These are phyloP conservation scores for Lithophane leautieri DNA, from an alignment of 2,888 invertebrate genomes.

Conservation along the genomic window DNA sequence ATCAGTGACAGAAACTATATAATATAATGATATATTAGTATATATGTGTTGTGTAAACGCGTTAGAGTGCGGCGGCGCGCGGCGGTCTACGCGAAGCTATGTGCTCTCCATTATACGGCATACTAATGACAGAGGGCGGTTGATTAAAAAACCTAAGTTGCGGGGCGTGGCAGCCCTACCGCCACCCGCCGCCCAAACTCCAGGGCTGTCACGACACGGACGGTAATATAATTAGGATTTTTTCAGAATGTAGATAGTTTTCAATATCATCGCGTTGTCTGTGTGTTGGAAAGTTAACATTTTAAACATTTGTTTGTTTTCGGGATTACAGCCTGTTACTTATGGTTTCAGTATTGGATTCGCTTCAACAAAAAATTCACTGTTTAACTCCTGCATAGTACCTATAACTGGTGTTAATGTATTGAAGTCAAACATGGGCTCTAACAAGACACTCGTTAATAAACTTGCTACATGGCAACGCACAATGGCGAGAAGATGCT, in stretches of 20 bases:
- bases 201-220: constrained; percentile 64
- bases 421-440: not conserved
- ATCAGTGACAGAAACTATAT: constrained; percentile 33
- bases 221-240: constrained; percentile 40
- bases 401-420: not conserved
- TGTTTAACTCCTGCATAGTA: not conserved
- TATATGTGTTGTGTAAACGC: constrained; percentile 57
- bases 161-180: constrained; percentile 78
- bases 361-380: not conserved
- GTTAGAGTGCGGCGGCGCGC: constrained; percentile 50
- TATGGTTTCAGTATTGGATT: not conserved
- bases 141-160: constrained; percentile 89
- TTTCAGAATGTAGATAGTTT: not conserved
- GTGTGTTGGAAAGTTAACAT: not conserved
- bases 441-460: not conserved
- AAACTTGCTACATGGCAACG: not conserved
- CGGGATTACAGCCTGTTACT: not conserved
- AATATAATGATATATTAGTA: constrained; percentile 35
- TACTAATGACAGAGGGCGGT: constrained; percentile 88
- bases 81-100: constrained; percentile 45
- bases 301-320: not conserved
- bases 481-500: not conserved
- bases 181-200: constrained; percentile 62
- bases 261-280: not conserved
- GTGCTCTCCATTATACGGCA: constrained; percentile 83